Base-by-base conservation (phyloP, 2,113 vertebrate genomes). In the Labeo rohita region DNA sequence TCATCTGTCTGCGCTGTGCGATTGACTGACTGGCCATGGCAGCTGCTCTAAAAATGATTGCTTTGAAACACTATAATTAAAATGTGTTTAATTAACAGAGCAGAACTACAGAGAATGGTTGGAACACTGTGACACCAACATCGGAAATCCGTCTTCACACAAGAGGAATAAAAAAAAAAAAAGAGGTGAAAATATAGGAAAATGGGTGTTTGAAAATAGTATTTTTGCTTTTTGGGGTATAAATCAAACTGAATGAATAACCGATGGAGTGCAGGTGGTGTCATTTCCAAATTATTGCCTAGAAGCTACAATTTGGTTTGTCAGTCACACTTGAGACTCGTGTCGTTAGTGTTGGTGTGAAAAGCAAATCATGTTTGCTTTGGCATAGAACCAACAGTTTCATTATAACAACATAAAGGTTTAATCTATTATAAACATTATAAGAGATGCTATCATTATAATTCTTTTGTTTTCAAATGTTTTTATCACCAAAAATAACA, bases 11-110 rank as follows among this genome's bases (percentile, higher is more conserved):
- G 11, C 39, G 13, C 34, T 21, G 54, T n/a, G 23, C 43, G 68
- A 84, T 87, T 85, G 77, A 88, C n/a, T 75, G 54, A 68, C 83
- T 76, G 77, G 77, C 56, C 78, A 50, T 81, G 68, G 77, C 70
- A 85, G 70, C 21, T 4, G 28, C 80, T 86, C 39, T 75, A 43
- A 65, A 65, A 59, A 47, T 12, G 8, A 87, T 61, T 72, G 59
- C 28, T 81, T 59, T 21, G 10, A 47, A 61, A 56, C 65, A 52
- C 66, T 34, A 21, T 59, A 15, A 23, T 68, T 9, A 34, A 81
- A 59, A 73, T 65, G 36, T 74, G 68, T 82, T 80, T 68, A 80
- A 81, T 72, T 74, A 68, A 68, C 45, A 78, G 28, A 65, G 50
- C 47, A 54, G 34, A 50, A 36, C 49, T 28, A 54, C 49, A 66